Evolutionary conservation across 2,113 vertebrate species (phyloP), one percentile per base, ranked within the genome.

Genomic region (Cygnus atratus): DNA sequence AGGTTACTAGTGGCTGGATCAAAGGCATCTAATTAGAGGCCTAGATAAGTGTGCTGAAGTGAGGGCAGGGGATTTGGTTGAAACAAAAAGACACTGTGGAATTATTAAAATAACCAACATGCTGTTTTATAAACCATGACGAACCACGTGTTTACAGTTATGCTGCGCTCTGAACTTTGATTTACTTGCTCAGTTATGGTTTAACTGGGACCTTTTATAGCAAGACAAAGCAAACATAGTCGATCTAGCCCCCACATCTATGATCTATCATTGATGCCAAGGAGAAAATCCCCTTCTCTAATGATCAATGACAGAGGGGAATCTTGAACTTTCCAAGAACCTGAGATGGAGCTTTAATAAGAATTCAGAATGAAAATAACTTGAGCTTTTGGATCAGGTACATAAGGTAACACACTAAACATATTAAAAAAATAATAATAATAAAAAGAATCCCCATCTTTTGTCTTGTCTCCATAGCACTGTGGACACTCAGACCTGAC

Each of bases 181-280:
- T 62, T 72, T 35, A 44, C 20, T 83, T 18, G n/a, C 48, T n/a
- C 13, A 66, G 25, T 35, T 76, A 7, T 54, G 44, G 43, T 44
- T 83, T 82, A 55, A 29, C 43, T 46, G 10, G 4, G 25, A 76
- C 20, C 58, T 61, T 86, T 43, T 66, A 33, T 11, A 66, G 33
- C 20, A 65, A 86, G 58, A 17, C 21, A 43, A 88, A 74, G 22
- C 5, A 59, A 75, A 41, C 25, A 57, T 8, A 25, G 39, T 13
- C 39, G 55, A 5, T 44, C n/a, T 29, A 90, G 28, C 3, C 33
- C 25, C 22, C 19, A 48, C 12, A 76, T 57, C 16, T 83, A 24
- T 0, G 0, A 39, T 12, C 9, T 24, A 3, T 22, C 4, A 1
- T 9, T 61, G 72, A 46, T 10, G 8, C 4, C 25, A 29, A 55